These are phyloP conservation scores for Mus musculus DNA, from an alignment of 2,113 vertebrate species.

Conservation along the genomic window DNA sequence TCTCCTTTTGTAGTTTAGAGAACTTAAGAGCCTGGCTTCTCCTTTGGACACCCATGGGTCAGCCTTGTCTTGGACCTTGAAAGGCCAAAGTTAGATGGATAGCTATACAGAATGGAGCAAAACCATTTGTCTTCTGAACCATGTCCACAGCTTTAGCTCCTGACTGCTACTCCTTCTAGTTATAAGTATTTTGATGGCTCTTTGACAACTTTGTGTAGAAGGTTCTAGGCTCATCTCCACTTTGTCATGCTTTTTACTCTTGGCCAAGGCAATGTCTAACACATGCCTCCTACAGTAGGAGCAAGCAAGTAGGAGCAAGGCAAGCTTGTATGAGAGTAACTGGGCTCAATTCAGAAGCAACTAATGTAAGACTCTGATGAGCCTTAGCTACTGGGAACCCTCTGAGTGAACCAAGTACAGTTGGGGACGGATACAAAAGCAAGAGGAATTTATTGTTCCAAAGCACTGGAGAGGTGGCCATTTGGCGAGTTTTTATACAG, in stretches of 20 bases:
- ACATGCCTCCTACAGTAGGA: background rate
- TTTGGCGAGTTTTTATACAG: too few relatives aligned
- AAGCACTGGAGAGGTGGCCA: too few relatives aligned
- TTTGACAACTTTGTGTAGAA: background rate
- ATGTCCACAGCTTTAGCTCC: background rate
- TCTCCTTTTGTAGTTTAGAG: background rate
- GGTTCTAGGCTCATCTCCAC: background rate
- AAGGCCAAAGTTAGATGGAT: background rate
- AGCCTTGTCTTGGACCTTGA: background rate
- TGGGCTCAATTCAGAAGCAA: background rate
- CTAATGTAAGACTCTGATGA: too few relatives aligned
- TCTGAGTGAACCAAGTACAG: too few relatives aligned
- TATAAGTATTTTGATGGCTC: background rate
- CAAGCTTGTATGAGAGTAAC: background rate
- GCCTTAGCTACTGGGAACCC: too few relatives aligned
- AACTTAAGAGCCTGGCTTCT: background rate
- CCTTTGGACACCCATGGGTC: background rate
- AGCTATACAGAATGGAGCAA: background rate
- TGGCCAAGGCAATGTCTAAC: background rate
- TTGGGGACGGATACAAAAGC: too few relatives aligned
- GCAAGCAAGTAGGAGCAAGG: too few relatives aligned
- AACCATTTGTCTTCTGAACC: background rate
- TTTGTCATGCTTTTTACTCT: background rate
- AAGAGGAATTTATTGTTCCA: too few relatives aligned
- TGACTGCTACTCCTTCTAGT: rapidly evolving